phyloP scores from a whole-genome alignment of 2,797 vertebrate genomes.

The Tenualosa ilisha region DNA sequence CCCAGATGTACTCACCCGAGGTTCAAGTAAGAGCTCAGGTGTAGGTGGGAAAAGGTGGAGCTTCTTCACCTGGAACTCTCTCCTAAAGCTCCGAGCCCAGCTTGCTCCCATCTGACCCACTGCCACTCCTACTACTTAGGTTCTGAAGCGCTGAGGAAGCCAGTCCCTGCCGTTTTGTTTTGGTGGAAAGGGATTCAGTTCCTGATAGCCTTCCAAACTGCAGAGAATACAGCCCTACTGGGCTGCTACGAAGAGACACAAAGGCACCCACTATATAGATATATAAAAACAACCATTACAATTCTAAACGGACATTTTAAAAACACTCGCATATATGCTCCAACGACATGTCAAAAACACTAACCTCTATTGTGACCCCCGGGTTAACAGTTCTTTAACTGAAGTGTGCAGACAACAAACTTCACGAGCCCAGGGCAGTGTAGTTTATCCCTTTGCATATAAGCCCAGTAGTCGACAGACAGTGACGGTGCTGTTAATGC shows the following conservation, averaged over 20 bases:
- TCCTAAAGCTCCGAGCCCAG: constrained; percentile 39
- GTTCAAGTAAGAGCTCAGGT: constrained; percentile 49
- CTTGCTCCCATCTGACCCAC: constrained; percentile 33
- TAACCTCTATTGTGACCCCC: background rate
- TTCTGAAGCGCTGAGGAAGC: background rate
- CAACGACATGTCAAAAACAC: background rate
- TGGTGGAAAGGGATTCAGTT: background rate
- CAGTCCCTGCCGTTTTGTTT: background rate
- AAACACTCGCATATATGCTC: background rate
- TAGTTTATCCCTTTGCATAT: background rate
- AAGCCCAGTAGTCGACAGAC: background rate
- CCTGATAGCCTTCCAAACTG: background rate
- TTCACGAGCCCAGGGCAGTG: background rate
- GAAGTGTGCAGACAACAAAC: background rate
- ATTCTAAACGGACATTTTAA: background rate
- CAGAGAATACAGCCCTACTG: background rate
- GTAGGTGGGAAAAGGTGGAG: constrained; percentile 26
- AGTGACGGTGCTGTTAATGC: background rate
- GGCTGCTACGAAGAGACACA: background rate
- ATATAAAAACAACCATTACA: too few species aligned
- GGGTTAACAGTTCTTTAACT: background rate
- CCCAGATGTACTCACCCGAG: constrained; percentile 38
- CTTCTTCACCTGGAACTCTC: constrained; percentile 42
- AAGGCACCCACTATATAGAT: background rate
- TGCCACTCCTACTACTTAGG: background rate